Conservation (phyloP, 2,888 invertebrate species). For the Eupithecia insigniata region DNA sequence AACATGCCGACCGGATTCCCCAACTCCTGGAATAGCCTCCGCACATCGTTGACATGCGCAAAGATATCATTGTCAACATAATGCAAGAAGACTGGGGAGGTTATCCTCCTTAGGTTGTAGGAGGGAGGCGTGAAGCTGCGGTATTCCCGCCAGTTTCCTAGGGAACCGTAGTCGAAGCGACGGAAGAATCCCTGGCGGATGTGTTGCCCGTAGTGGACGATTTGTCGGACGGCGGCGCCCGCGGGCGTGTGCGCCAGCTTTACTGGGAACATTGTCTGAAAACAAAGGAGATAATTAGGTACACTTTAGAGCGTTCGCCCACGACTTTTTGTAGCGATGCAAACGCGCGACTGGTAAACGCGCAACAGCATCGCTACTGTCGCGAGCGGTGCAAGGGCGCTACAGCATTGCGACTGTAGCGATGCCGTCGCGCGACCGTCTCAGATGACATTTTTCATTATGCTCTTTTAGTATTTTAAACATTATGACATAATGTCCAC, state of each 20-base stretch:
- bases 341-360: too few species aligned
- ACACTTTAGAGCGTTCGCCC: too few species aligned
- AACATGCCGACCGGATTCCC: conserved; percentile 79
- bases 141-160: conserved; percentile 80
- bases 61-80: conserved; percentile 86
- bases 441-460: too few species aligned
- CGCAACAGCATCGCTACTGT: too few species aligned
- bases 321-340: too few species aligned
- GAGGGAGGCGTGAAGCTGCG: conserved; percentile 79
- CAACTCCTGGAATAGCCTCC: conserved; percentile 71
- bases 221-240: conserved; percentile 86
- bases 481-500: too few species aligned
- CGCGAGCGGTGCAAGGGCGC: too few species aligned
- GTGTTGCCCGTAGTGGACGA: conserved; percentile 88
- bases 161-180: conserved; percentile 79
- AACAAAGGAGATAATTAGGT: neutral
- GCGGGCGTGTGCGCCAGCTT: conserved; percentile 87
- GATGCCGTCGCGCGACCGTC: too few species aligned
- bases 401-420: too few species aligned
- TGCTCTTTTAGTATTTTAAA: too few species aligned
- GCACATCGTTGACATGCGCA: conserved; percentile 78
- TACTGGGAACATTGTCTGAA: conserved; percentile 86
- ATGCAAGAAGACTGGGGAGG: conserved; percentile 84
- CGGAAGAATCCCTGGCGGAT: conserved; percentile 77
- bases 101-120: conserved; percentile 81